phyloP scores from a whole-genome alignment of 2,113 vertebrate species.

The Haplochromis vanheusdeni region DNA sequence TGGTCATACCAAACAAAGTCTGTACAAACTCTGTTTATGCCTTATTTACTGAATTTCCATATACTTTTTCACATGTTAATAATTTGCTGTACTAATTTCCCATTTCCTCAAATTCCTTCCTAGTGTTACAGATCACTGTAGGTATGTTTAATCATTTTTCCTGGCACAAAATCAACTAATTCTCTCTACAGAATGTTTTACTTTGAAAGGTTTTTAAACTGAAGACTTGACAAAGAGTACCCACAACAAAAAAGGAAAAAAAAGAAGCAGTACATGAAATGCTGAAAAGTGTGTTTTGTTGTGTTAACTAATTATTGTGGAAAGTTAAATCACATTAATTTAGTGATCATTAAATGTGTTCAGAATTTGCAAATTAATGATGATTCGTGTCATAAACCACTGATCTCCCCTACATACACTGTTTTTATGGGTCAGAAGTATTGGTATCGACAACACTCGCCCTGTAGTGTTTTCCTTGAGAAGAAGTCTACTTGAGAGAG shows the following conservation, averaged over 20 bases:
- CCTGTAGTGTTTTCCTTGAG: background rate
- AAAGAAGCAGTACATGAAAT: background rate
- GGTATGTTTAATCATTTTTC: background rate
- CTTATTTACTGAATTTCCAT: background rate
- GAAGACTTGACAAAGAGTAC: background rate
- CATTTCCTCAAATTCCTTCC: background rate
- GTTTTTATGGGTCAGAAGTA: background rate
- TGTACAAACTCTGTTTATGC: background rate
- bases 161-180: background rate
- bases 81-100: background rate
- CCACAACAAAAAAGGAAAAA: accelerated
- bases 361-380: background rate
- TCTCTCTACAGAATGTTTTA: background rate
- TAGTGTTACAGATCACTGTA: background rate
- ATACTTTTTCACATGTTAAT: background rate
- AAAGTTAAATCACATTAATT: background rate
- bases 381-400: background rate
- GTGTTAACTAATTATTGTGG: background rate
- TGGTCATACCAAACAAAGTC: background rate
- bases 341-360: background rate
- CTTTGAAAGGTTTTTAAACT: background rate
- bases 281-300: background rate
- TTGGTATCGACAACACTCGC: accelerated
- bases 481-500: background rate
- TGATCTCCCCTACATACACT: background rate